Base-by-base conservation (phyloP, 2,888 invertebrate species). In the Archaeoteleia sp. region DNA sequence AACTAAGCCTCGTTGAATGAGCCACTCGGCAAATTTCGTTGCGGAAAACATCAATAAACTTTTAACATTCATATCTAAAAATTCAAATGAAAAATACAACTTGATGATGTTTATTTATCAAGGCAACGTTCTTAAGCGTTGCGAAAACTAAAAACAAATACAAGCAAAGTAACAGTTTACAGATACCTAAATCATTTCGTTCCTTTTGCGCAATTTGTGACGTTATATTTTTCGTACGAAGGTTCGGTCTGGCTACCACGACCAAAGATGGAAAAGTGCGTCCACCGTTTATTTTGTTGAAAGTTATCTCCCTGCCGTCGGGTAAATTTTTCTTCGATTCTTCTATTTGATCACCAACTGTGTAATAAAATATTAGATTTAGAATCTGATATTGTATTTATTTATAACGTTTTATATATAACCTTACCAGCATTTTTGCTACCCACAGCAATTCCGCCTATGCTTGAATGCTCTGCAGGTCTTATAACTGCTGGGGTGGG, bases 21-120 rank as follows among this genome's bases (percentile, higher is more conserved):
- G 88, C 95, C 95, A 95, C 86, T 95, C 95, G 0, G 94, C 94
- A 80, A 95, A 95, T 85, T 94, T 94, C 70, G 93, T 92, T 0
- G 95, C 91, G 0, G 91, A 91, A 79, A 92, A 90, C 90, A 94
- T 93, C 8, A 95, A 86, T 2, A 95, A 93, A 1, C 91, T 88
- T 84, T 95, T 95, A 0, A 95, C 95, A 83, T 93, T 93, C 29
- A 91, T 89, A 86, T 95, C 95, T 87, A 71, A 42, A n/a, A n/a
- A n/a, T n/a, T n/a, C n/a, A 58, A 67, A 53, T 13, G n/a, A 45
- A 29, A n/a, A 14, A 32, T 32, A 20, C 4, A n/a, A 37, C 10
- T 37, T 15, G 12, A 14, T 34, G 30, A 20, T 51, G n/a, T n/a
- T n/a, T n/a, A n/a, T 14, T 20, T 6, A 30, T 6, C 13, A 37